Evolutionary conservation across 2,888 invertebrate species (phyloP).

Genomic region (Megastigmus dorsalis): DNA sequence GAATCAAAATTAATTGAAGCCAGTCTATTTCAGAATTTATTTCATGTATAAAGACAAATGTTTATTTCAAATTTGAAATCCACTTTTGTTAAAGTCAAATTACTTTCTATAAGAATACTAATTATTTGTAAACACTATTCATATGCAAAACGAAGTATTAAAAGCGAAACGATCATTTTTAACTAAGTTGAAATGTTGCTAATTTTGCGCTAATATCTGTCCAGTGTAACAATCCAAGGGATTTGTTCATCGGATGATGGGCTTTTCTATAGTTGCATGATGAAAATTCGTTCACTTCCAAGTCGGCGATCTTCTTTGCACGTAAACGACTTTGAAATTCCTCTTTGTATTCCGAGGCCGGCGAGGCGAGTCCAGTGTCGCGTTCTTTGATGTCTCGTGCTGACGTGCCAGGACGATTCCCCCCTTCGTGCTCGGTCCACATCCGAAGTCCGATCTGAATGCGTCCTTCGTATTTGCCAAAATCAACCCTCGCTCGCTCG

Average conservation of each 20-base stretch:
- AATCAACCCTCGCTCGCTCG: slow-evolving; percentile 44
- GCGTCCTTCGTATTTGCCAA: slow-evolving; percentile 67
- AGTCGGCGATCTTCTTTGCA: slow-evolving; percentile 19
- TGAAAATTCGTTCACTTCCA: slow-evolving; percentile 18
- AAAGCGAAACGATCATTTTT: too few species aligned
- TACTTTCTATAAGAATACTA: too few species aligned
- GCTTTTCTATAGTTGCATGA: neutral
- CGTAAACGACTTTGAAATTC: slow-evolving; percentile 52
- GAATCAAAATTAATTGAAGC: too few species aligned
- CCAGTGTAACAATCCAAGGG: too few species aligned
- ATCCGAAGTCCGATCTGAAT: slow-evolving; percentile 69
- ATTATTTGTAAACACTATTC: too few species aligned
- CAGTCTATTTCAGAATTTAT: too few species aligned
- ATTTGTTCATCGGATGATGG: slow-evolving; percentile 53
- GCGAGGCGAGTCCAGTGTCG: slow-evolving; percentile 58
- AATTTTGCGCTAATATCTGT: too few species aligned
- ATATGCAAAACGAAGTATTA: too few species aligned
- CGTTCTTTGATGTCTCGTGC: slow-evolving; percentile 67
- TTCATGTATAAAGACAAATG: too few species aligned
- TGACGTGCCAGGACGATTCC: slow-evolving; percentile 63
- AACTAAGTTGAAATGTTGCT: too few species aligned
- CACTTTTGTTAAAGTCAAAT: too few species aligned
- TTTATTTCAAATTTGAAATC: too few species aligned
- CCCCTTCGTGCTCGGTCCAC: slow-evolving; percentile 57
- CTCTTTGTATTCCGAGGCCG: slow-evolving; percentile 63